Evolutionary conservation across 2,888 invertebrate genomes (phyloP), one percentile per base, ranked within the genome.

Genomic region (Acronicta psi): DNA sequence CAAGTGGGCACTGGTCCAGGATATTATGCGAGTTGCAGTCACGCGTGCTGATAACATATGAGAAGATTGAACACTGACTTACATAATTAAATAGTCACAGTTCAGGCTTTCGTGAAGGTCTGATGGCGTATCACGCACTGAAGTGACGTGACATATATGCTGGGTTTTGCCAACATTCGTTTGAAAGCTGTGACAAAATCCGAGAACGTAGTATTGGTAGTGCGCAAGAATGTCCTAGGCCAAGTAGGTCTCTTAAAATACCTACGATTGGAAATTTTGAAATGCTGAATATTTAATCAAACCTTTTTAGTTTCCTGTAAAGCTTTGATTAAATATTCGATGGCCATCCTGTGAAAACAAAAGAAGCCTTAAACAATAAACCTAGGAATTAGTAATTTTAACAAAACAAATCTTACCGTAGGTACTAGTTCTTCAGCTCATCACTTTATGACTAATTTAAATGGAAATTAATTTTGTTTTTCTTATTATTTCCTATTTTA

Each of bases 1-100:
- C 70, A 70, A 70, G 59, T 70, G 71, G 69, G 70, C 70, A 70
- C 20, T 9, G 34, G 40, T 70, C 71, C 70, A 70, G 71, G 51
- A 65, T 59, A 66, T 70, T 66, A 61, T 69, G 42, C 61, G 51
- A 29, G 34, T 20, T 14, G 50, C 40, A 23, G 52, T 40, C 47
- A 67, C 52, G 41, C 37, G 62, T 42, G 23, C 47, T 41, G 50
- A 43, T 36, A 29, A 53, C 46, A 69, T 60, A 46, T 67, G 20
- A 46, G 62, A 50, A 68, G 44, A 53, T 53, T 36, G 20, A 57
- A 34, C 46, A 62, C 49, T 67, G 53, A 68, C 57, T 53, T 68
- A 57, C 69, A 68, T 62, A 53, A 53, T 36, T 41, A 67, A 56
- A 66, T 66, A 59, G 59, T 52, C 34, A 46, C 50, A 64, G 42